Evolutionary conservation across 2,888 invertebrate species (phyloP).

Genomic region (Craniophora ligustri): DNA sequence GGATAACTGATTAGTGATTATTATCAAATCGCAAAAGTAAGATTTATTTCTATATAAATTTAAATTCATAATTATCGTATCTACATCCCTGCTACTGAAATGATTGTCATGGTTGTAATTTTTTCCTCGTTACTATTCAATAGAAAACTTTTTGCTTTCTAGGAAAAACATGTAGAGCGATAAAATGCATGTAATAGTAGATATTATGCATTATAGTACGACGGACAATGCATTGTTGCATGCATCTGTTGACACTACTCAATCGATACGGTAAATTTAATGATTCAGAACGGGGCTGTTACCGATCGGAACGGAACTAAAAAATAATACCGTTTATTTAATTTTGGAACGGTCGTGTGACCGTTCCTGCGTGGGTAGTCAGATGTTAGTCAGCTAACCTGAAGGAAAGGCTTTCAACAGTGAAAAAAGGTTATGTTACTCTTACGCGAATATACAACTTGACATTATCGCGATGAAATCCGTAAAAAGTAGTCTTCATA

Average conservation of each 20-base stretch:
- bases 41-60: too few species aligned
- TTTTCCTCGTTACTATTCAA: too few species aligned
- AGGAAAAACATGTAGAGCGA: not conserved
- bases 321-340: conserved; percentile 50
- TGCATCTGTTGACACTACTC: conserved; percentile 45
- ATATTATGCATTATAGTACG: too few species aligned
- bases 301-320: conserved; percentile 68
- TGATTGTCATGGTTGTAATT: too few species aligned
- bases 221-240: conserved; percentile 15
- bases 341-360: conserved; percentile 45
- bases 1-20: too few species aligned
- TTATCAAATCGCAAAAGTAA: too few species aligned
- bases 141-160: too few species aligned
- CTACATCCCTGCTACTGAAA: too few species aligned
- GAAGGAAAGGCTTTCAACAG: conserved; percentile 10
- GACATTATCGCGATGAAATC: not conserved
- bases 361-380: conserved; percentile 33
- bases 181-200: conserved; percentile 2
- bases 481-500: too few species aligned
- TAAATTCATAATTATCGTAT: too few species aligned
- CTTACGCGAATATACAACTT: too few species aligned
- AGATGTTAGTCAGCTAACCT: conserved; percentile 32
- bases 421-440: not conserved
- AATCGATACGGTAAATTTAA: conserved; percentile 72
- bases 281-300: conserved; percentile 77